Percentiles rank a stretch among this genome's conserved stretches.
phyloP scores from a whole-genome alignment of 2,113 vertebrate species.

The Mustelus asterias region DNA sequence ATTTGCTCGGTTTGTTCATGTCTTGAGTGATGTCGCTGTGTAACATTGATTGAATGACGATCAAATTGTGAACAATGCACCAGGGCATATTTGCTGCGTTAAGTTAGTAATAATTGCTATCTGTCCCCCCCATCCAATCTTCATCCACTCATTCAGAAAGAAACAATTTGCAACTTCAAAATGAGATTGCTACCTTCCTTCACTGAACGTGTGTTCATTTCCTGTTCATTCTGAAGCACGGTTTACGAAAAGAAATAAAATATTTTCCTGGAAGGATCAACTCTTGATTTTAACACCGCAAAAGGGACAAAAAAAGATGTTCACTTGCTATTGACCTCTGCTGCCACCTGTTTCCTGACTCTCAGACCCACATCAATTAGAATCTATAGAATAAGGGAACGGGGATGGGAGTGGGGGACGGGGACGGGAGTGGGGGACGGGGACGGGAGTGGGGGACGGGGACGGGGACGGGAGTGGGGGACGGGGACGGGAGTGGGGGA shows the following conservation, averaged over 20 bases:
- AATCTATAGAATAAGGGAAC: background rate
- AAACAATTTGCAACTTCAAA: background rate
- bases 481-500: too few relatives aligned
- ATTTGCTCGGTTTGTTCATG: background rate
- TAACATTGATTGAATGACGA: background rate
- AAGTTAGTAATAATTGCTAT: background rate
- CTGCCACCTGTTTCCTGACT: slow-evolving; percentile 14
- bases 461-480: too few relatives aligned
- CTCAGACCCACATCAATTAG: background rate
- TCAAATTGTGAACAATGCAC: background rate
- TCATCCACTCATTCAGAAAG: background rate
- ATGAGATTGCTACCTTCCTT: background rate
- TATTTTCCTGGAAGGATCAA: background rate
- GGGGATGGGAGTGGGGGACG: background rate
- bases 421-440: background rate
- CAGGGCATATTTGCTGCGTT: background rate
- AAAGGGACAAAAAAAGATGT: background rate
- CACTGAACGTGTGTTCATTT: background rate
- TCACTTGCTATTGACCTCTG: background rate
- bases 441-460: too few relatives aligned
- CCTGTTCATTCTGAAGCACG: background rate
- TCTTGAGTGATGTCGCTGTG: background rate
- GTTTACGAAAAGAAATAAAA: slow-evolving; percentile 1
- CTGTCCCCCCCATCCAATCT: background rate
- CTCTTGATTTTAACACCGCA: background rate